phyloP scores from a whole-genome alignment of 2,113 vertebrate genomes.

The Loxodonta africana region DNA sequence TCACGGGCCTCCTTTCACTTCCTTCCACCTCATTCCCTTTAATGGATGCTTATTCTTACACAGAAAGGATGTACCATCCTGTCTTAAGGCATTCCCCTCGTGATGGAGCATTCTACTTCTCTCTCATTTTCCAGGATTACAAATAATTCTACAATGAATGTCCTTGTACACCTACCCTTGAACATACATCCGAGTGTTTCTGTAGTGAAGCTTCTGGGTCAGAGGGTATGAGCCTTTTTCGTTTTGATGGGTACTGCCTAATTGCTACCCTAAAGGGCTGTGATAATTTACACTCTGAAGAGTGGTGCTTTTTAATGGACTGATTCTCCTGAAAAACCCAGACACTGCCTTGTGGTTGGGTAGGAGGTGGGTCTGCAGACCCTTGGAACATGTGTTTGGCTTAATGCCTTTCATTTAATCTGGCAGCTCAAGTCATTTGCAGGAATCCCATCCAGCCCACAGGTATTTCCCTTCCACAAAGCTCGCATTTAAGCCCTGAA shows the following conservation, averaged over 20 bases:
- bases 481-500: conserved; percentile 77
- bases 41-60: neutral
- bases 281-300: neutral
- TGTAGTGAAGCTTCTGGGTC: conserved; percentile 42
- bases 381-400: conserved; percentile 46
- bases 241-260: conserved; percentile 39
- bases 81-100: neutral
- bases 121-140: neutral
- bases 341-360: neutral
- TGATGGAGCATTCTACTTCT: neutral
- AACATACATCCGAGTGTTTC: neutral
- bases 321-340: neutral
- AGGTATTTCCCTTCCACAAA: conserved; percentile 33
- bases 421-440: neutral
- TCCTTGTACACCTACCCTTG: neutral
- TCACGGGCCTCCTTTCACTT: neutral
- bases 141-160: neutral
- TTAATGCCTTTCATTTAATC: conserved; percentile 57
- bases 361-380: neutral
- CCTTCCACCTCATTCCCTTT: neutral
- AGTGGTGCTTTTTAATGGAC: conserved; percentile 50
- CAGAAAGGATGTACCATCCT: neutral
- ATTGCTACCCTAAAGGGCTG: conserved; percentile 27
- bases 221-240: conserved; percentile 10
- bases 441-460: neutral